These are phyloP conservation scores for cattle (Bos taurus) DNA, from an alignment of 2,113 vertebrate genomes.

Conservation along the genomic window DNA sequence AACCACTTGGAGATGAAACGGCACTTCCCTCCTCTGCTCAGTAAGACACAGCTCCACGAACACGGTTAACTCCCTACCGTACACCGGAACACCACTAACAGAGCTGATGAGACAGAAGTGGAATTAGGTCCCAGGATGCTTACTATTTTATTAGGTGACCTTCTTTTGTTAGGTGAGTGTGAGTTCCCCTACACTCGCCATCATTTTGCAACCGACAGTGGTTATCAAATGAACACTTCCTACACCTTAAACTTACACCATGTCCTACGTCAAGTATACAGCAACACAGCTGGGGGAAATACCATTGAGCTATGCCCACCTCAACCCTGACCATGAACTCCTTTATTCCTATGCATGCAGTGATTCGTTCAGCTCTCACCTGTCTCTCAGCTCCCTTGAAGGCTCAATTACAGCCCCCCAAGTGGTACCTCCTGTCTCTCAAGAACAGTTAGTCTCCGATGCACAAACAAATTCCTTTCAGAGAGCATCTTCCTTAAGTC, in stretches of 20 bases:
- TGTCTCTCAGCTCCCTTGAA: not conserved
- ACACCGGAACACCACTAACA: no score
- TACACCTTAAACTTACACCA: not conserved
- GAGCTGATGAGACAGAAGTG: rapidly evolving
- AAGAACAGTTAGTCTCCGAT: not conserved
- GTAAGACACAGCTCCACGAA: not conserved
- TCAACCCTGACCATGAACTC: not conserved
- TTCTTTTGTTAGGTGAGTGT: no score
- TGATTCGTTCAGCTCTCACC: no score
- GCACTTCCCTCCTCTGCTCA: not conserved
- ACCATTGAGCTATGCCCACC: not conserved
- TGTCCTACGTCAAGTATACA: rapidly evolving
- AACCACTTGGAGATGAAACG: not conserved
- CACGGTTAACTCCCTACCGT: not conserved
- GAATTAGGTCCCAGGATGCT: rapidly evolving
- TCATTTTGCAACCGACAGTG: not conserved
- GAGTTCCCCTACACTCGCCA: rapidly evolving
- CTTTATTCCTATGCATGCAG: not conserved
- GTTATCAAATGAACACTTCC: rapidly evolving
- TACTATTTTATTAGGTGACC: no score
- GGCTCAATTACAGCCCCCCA: not conserved
- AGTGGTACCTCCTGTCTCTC: not conserved
- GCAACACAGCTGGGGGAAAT: no score
- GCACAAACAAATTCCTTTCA: not conserved
- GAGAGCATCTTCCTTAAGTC: not conserved